A percentile compares a stretch with the other conserved stretches of the same genome.
These are phyloP conservation scores for Patagioenas fasciata DNA, from an alignment of 2,113 vertebrate genomes.

Conservation along the genomic window DNA sequence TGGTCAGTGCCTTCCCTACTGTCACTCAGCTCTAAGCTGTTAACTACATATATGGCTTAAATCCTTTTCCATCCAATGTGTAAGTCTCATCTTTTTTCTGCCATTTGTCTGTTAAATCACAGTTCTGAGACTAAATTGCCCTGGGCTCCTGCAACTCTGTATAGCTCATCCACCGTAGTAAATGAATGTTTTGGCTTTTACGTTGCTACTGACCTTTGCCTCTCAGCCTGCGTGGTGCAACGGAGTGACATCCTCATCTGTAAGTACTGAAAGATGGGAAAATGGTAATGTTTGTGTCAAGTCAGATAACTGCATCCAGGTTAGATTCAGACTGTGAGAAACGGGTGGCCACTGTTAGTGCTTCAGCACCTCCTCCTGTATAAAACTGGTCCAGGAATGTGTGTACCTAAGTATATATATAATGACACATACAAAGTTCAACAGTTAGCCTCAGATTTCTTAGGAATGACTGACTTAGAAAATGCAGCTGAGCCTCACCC, in stretches of 20 bases:
- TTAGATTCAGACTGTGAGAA: not conserved
- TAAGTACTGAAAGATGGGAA: not conserved
- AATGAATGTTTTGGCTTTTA: not conserved
- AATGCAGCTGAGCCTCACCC: not conserved
- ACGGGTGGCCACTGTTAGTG: not conserved
- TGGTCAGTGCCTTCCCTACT: not conserved
- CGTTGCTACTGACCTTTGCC: not conserved
- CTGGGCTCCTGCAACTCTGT: not conserved
- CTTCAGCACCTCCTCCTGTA: not conserved
- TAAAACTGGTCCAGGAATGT: not conserved
- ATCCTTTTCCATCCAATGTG: not conserved
- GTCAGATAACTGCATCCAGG: not conserved
- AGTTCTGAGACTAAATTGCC: not conserved
- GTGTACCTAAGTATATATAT: not conserved
- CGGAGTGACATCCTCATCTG: not conserved
- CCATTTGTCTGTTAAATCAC: not conserved
- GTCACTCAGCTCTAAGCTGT: not conserved
- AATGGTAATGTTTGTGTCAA: not conserved
- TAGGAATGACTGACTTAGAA: not conserved
- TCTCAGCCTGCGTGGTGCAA: not conserved
- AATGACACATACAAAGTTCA: rapidly evolving
- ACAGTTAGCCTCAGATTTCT: not conserved
- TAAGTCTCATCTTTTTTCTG: not conserved
- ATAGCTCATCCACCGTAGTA: not conserved
- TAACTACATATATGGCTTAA: not conserved